A percentile compares a stretch with the other conserved stretches of the same genome.
phyloP scores from a whole-genome alignment of 2,797 vertebrate genomes.

The Gastrophryne carolinensis region DNA sequence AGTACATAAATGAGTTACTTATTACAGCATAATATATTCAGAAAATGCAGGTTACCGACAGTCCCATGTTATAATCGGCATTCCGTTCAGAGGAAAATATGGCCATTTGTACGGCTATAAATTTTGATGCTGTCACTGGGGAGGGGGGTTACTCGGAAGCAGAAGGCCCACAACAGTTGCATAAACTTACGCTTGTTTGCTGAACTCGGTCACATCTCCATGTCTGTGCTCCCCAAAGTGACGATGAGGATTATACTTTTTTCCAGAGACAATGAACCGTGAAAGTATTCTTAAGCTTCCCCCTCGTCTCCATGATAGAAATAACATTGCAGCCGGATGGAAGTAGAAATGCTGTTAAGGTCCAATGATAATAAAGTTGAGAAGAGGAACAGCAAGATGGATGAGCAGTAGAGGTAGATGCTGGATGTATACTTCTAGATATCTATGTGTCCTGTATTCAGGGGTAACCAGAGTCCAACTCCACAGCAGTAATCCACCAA shows the following conservation, averaged over 20 bases:
- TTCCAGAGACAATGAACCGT: background rate
- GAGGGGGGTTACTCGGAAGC: too few species aligned
- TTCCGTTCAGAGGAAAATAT: too few species aligned
- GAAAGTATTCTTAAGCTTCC: background rate
- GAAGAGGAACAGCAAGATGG: background rate
- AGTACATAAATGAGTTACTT: too few species aligned
- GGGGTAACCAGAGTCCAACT: background rate
- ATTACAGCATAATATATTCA: too few species aligned
- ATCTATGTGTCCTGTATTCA: background rate
- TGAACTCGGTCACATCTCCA: background rate
- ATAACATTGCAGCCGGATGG: background rate
- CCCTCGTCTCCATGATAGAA: conserved; percentile 5
- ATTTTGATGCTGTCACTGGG: too few species aligned
- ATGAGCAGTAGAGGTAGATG: background rate
- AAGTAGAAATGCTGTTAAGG: background rate
- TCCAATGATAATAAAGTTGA: background rate
- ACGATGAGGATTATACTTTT: background rate
- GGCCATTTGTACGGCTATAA: too few species aligned
- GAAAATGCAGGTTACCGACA: too few species aligned
- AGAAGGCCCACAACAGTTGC: too few species aligned
- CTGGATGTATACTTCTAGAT: background rate
- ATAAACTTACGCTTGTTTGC: conserved; percentile 21
- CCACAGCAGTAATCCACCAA: background rate
- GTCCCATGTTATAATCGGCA: too few species aligned
- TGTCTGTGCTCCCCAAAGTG: background rate